Evolutionary conservation across 2,797 vertebrate genomes (phyloP).

Genomic region (Clarias pachynema): DNA sequence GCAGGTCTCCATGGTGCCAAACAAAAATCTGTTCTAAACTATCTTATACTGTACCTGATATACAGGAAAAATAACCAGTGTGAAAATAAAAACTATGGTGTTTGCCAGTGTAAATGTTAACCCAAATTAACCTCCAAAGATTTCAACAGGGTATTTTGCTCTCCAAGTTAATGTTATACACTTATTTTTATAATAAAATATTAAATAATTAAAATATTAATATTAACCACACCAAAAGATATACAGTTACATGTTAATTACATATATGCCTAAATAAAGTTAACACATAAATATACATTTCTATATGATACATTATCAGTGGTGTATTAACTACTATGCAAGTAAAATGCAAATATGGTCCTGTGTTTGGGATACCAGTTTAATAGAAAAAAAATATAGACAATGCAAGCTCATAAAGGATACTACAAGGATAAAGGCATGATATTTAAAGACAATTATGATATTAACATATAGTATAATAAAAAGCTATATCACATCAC

Average conservation of each 20-base stretch:
- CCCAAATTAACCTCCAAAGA: background rate
- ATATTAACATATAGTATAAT: background rate
- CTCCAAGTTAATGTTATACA: background rate
- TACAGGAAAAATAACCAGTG: background rate
- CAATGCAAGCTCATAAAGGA: background rate
- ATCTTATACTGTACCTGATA: background rate
- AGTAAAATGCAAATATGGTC: background rate
- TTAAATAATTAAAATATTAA: background rate
- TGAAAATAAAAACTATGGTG: background rate
- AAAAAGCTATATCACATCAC: background rate
- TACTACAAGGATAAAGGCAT: background rate
- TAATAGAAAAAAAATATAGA: background rate
- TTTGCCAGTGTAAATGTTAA: background rate
- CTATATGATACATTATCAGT: background rate
- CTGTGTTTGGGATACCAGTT: background rate
- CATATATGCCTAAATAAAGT: background rate
- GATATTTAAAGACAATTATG: background rate
- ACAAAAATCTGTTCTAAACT: slow-evolving; percentile 35
- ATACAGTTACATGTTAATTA: background rate
- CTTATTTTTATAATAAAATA: background rate
- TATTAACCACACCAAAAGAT: background rate
- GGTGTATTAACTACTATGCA: background rate
- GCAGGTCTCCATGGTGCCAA: slow-evolving; percentile 61
- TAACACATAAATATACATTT: background rate
- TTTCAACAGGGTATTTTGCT: background rate